Conservation (phyloP, 2,797 vertebrate genomes). For the Coilia nasus region DNA sequence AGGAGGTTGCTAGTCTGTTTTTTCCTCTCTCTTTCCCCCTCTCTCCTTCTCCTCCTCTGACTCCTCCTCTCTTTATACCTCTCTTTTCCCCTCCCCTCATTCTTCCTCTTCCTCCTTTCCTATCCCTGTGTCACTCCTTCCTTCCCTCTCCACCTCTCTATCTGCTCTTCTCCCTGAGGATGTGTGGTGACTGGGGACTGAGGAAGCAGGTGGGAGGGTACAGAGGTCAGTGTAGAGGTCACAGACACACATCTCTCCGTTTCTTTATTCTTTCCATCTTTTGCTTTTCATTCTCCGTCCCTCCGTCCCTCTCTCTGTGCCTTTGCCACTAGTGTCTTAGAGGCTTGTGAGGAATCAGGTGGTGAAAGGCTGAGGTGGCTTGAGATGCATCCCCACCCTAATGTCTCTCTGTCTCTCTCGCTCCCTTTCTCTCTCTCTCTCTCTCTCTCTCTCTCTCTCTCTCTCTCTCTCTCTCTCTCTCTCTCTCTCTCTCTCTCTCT, state of each 20-base stretch:
- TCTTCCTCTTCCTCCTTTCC: background rate
- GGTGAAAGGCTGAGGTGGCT: background rate
- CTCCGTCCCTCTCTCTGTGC: too few species aligned
- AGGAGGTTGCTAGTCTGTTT: too few species aligned
- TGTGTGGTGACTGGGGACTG: background rate
- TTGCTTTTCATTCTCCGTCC: too few species aligned
- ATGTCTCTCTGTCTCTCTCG: background rate
- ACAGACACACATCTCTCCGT: too few species aligned
- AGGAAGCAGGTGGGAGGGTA: too few species aligned
- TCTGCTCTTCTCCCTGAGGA: background rate
- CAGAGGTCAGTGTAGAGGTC: too few species aligned
- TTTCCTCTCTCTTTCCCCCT: slow-evolving; percentile 1
- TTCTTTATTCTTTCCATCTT: too few species aligned
- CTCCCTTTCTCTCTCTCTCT: too few species aligned
- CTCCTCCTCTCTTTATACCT: slow-evolving; percentile 1
- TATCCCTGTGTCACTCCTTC: background rate
- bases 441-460: too few species aligned
- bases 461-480: too few species aligned
- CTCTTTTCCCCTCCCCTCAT: too few species aligned
- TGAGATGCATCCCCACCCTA: background rate
- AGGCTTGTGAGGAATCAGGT: slow-evolving; percentile 5
- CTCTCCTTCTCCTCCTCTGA: background rate
- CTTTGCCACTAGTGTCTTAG: background rate
- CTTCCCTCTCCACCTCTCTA: background rate
- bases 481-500: background rate